Conservation (phyloP, 2,888 invertebrate species). For the Aleiodes alternator region DNA sequence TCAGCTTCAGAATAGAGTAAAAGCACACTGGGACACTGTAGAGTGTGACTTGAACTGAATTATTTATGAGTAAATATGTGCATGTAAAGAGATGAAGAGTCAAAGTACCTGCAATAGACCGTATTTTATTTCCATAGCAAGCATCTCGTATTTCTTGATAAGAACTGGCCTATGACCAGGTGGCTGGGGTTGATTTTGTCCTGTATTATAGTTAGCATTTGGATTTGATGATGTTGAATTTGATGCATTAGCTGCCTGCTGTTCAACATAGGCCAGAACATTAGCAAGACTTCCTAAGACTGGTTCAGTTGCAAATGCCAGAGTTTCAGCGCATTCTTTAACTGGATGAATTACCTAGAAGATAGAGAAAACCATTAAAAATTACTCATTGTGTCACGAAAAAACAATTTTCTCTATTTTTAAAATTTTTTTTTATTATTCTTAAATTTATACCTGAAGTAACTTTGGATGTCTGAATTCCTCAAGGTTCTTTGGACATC, state of each 20-base stretch:
- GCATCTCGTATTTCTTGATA: constrained; percentile 89
- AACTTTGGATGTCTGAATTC: constrained; percentile 91
- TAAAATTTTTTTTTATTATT: not conserved
- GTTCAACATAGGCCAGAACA: constrained; percentile 89
- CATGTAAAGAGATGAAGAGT: constrained; percentile 3
- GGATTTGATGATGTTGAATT: constrained; percentile 63
- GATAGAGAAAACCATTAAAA: not conserved
- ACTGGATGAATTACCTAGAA: constrained; percentile 70
- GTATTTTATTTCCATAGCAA: constrained; percentile 95
- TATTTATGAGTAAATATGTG: constrained; percentile 27
- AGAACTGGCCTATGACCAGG: constrained; percentile 78
- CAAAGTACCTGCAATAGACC: constrained; percentile 90
- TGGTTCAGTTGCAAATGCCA: constrained; percentile 96
- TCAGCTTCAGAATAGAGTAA: not conserved
- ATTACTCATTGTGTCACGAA: too few species aligned
- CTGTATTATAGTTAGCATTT: constrained; percentile 52
- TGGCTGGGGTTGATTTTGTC: constrained; percentile 67
- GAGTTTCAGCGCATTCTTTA: constrained; percentile 90
- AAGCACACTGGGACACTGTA: not conserved
- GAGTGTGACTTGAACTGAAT: constrained; percentile 22
- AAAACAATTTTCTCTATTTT: not conserved
- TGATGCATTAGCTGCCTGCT: constrained; percentile 72
- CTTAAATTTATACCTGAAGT: constrained; percentile 75
- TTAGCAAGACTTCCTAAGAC: constrained; percentile 93
- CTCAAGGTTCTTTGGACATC: constrained; percentile 87